A percentile compares a stretch with the other conserved stretches of the same genome.
Evolutionary conservation across 2,113 vertebrate species (phyloP).

Genomic region (Leptobrachium leishanense): DNA sequence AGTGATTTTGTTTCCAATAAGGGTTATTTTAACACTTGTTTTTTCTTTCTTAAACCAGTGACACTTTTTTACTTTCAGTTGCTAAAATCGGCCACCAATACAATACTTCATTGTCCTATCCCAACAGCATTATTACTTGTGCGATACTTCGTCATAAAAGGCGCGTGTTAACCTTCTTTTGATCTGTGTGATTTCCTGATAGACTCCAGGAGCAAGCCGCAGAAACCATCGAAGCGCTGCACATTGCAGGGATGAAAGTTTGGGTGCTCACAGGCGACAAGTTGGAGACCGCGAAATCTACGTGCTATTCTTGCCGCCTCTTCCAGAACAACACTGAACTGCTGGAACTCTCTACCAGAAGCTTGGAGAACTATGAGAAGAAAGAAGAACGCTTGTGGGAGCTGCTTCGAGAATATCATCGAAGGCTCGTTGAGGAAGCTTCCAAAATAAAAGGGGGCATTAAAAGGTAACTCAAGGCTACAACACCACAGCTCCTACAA

Average conservation of each 20-base stretch:
- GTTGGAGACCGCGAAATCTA: constrained; percentile 96
- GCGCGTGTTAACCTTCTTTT: too few species aligned
- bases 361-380: constrained; percentile 70
- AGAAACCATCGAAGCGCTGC: constrained; percentile 91
- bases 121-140: too few species aligned
- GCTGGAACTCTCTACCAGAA: constrained; percentile 84
- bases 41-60: too few species aligned
- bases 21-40: too few species aligned
- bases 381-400: constrained; percentile 85
- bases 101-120: too few species aligned
- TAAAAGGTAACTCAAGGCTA: constrained; percentile 71
- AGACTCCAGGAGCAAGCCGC: constrained; percentile 93
- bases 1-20: too few species aligned
- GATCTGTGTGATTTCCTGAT: constrained; percentile 5
- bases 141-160: too few species aligned
- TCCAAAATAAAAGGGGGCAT: constrained; percentile 69
- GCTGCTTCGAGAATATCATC: constrained; percentile 86
- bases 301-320: constrained; percentile 91
- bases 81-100: too few species aligned
- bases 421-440: constrained; percentile 81
- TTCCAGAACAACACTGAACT: constrained; percentile 91
- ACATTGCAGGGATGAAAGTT: constrained; percentile 89
- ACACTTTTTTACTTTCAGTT: too few species aligned
- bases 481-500: too few species aligned
- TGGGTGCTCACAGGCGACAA: constrained; percentile 98